A percentile compares a stretch with the other conserved stretches of the same genome.
phyloP scores from a whole-genome alignment of 2,113 vertebrate species.

The Eonycteris spelaea region DNA sequence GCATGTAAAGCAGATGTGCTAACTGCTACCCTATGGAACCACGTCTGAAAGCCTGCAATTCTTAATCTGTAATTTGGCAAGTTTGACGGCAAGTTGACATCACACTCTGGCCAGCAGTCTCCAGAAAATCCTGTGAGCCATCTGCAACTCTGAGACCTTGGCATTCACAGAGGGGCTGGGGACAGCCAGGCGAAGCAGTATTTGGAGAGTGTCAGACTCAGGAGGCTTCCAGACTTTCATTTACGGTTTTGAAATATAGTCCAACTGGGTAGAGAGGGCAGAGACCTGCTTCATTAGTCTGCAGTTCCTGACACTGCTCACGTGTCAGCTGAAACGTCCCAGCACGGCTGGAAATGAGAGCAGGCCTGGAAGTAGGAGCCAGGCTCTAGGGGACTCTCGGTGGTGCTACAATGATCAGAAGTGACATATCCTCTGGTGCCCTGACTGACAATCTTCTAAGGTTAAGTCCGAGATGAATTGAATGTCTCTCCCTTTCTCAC shows the following conservation, averaged over 20 bases:
- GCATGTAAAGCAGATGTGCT: too few species aligned
- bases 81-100: not conserved
- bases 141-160: fast-evolving
- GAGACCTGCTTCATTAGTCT: not conserved
- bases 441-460: not conserved
- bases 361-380: not conserved
- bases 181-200: not conserved
- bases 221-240: not conserved
- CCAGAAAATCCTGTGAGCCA: not conserved
- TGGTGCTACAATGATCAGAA: not conserved
- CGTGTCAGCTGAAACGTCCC: too few species aligned
- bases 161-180: fast-evolving
- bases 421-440: fast-evolving
- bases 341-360: not conserved
- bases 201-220: not conserved
- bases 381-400: not conserved
- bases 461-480: not conserved
- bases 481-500: not conserved
- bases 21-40: too few species aligned
- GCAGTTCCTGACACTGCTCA: not conserved
- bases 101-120: not conserved
- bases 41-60: not conserved
- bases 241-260: not conserved
- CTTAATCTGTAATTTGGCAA: not conserved
- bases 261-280: not conserved